Evolutionary conservation across 2,113 vertebrate genomes (phyloP), one percentile per base, ranked within the genome.

Genomic region (Microtus montanus): DNA sequence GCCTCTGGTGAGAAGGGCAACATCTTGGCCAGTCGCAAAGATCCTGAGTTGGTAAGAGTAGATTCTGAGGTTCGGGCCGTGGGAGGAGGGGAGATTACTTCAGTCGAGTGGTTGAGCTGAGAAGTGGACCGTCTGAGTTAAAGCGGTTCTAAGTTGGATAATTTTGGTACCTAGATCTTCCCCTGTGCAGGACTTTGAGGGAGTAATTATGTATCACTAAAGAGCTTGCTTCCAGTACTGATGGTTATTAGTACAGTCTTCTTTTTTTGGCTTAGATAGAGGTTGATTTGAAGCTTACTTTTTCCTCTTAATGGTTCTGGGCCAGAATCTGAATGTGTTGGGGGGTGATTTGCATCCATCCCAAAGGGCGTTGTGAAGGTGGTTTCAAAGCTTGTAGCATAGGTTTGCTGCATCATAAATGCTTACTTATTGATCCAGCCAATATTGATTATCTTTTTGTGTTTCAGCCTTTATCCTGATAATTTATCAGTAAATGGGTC

Each of bases 11-110:
- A 99, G 96, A 99, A 99, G 0, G 99, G 99, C 87, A 99, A 99
- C 98, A 99, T 99, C 97, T 97, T 99, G 98, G 99, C 99, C 77
- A 99, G 99, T 89, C 99, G 99, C 86, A 99, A 99, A 97, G 99
- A 99, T 96, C 99, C 99, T 0, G 99, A 99, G 90, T 97, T 99
- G 99, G 99, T 99, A 98, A 95, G 99, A 84, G 66, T 41, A 35
- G 26, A 7, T 84, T 96, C n/a, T 47, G 79, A 93, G 71, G 54
- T 35, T 88, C 66, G 22, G 38, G 78, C 68, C 41, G 38, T 66
- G 20, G 44, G 17, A 24, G 54, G 54, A 58, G 54, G 35, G 38
- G 22, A 20, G 66, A 41, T 30, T 83, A 22, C 33, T 87, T 85
- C 47, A 92, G 54, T 33, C 52, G 11, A 44, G 35, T 26, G 66